phyloP scores from a whole-genome alignment of 2,797 vertebrate genomes.

The Cryptoprocta ferox region DNA sequence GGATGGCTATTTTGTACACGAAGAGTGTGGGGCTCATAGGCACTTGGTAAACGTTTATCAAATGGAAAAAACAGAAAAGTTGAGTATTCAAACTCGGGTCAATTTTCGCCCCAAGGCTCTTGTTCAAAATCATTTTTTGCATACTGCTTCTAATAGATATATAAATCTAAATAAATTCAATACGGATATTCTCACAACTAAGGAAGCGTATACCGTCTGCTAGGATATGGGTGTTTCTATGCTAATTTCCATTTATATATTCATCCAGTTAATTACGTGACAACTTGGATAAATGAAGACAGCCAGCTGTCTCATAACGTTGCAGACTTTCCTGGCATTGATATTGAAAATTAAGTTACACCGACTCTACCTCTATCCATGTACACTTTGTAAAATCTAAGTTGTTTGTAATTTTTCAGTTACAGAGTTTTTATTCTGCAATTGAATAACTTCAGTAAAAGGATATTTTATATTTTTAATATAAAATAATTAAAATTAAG shows the following conservation, averaged over 20 bases:
- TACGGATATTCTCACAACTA: neutral
- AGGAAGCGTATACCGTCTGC: constrained; percentile 19
- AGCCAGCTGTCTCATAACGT: constrained; percentile 51
- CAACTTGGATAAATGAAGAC: neutral
- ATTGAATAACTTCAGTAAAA: neutral
- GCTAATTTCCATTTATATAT: constrained; percentile 47
- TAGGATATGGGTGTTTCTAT: neutral
- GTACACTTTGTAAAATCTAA: neutral
- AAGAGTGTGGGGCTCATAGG: neutral
- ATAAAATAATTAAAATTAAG: neutral
- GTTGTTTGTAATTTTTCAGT: neutral
- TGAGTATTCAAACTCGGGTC: neutral
- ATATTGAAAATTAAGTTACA: neutral
- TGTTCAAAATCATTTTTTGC: neutral
- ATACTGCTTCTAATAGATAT: neutral
- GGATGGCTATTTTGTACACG: neutral
- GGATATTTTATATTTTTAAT: neutral
- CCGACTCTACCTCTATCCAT: neutral
- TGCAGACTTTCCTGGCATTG: constrained; percentile 27
- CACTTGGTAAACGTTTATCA: neutral
- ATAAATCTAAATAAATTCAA: constrained; percentile 21
- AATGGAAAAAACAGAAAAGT: neutral
- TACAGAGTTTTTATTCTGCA: neutral
- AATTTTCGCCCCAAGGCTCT: neutral
- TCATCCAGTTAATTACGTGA: constrained; percentile 47